Percentiles rank a stretch among this genome's conserved stretches.
Evolutionary conservation across 2,113 vertebrate genomes (phyloP).

Genomic region (Alexandromys fortis): DNA sequence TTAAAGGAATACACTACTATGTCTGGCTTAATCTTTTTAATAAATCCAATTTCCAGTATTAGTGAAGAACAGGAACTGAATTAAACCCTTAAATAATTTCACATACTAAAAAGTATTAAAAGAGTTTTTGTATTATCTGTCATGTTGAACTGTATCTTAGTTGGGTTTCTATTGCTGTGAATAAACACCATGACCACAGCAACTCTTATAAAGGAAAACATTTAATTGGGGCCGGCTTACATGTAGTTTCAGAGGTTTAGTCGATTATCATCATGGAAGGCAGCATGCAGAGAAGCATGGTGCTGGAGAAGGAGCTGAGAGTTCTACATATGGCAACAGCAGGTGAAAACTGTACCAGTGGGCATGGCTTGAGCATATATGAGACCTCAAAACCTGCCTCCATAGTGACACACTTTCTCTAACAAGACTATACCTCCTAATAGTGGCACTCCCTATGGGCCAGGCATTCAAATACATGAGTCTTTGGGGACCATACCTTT

Average conservation of each 20-base stretch:
- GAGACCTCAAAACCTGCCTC: background rate
- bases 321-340: background rate
- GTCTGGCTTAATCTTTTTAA: background rate
- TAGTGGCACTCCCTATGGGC: background rate
- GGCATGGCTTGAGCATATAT: background rate
- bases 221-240: background rate
- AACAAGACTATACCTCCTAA: background rate
- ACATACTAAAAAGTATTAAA: background rate
- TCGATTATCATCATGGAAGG: background rate
- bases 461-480: background rate
- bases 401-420: background rate
- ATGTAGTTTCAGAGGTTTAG: background rate
- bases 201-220: background rate
- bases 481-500: background rate
- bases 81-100: background rate
- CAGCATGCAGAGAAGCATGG: background rate
- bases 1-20: background rate
- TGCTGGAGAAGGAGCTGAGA: background rate
- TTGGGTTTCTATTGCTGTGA: background rate
- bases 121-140: background rate
- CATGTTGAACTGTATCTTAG: background rate
- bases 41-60: background rate
- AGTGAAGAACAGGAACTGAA: background rate
- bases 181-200: background rate
- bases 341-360: background rate